Conservation (phyloP, 2,113 vertebrate genomes). For the Odontophorus gujanensis region DNA sequence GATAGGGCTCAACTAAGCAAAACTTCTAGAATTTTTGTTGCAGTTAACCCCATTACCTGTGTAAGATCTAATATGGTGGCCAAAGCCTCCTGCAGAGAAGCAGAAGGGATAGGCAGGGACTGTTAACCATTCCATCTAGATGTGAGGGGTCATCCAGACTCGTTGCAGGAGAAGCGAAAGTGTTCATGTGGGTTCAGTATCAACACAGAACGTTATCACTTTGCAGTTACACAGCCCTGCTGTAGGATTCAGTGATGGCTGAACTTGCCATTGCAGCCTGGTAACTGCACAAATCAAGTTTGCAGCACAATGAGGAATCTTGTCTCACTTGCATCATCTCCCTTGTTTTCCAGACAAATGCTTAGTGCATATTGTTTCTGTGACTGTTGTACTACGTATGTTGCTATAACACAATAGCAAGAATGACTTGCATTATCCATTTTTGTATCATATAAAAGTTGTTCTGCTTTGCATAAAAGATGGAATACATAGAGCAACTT, state of each 20-base stretch:
- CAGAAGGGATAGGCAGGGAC: not conserved
- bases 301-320: not conserved
- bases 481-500: not conserved
- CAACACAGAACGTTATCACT: not conserved
- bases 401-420: not conserved
- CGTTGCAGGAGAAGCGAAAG: not conserved
- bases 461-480: not conserved
- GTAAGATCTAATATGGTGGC: fast-evolving
- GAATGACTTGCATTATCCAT: not conserved
- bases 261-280: not conserved
- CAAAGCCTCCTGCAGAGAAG: not conserved
- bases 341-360: not conserved
- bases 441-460: not conserved
- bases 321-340: not conserved
- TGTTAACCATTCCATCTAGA: not conserved
- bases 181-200: not conserved
- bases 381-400: not conserved
- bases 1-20: not conserved
- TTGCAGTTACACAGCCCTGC: not conserved
- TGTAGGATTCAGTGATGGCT: not conserved
- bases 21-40: not conserved
- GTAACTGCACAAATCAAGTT: not conserved
- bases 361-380: not conserved
- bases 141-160: not conserved
- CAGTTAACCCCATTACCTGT: not conserved